Base-by-base conservation (phyloP, 2,113 vertebrate genomes). In the Malurus cyaneus region DNA sequence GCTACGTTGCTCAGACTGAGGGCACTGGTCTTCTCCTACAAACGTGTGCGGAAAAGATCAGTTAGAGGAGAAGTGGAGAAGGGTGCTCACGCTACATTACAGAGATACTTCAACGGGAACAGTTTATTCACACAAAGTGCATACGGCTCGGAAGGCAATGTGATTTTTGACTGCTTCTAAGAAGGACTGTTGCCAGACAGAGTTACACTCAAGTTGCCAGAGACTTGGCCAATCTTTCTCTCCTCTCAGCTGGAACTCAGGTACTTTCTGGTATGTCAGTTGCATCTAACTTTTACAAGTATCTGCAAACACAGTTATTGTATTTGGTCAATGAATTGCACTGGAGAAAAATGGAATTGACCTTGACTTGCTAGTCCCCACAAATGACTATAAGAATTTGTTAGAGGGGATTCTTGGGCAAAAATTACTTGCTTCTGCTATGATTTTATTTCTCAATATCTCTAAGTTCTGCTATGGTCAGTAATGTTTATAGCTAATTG, bases 1-100 rank as follows among this genome's bases (percentile, higher is more conserved):
- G 99, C 99, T 95, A 99, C 99, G 98, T 99, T 99, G 98, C 99
- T 99, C 98, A 99, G 98, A 97, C 99, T 99, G 97, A 99, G 99
- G 95, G 99, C 99, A 59, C 99, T 99, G 95, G 99, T 99, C 98
- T 99, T 99, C 98, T 99, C 99, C 99, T 99, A 98, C 57, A 97
- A 98, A 96, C 3, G 98, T 96, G 98, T 97, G 99, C 12, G 94
- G 98, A 98, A 98, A 98, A 97, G 93, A 65, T 62, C 80, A 93
- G 96, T 99, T 98, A 99, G 98, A 62, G 77, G 50, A 88, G 97
- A 94, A 97, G 5, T 72, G 98, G 96, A 26, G 93, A 95, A 18
- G 56, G 41, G 87, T 88, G 84, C 91, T 87, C 84, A 98, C 78
- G 97, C 66, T 79, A 97, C 93, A 79, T 85, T 92, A 97, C 96